Evolutionary conservation across 2,113 vertebrate genomes (phyloP).

Genomic region (Erythrolamprus reginae): DNA sequence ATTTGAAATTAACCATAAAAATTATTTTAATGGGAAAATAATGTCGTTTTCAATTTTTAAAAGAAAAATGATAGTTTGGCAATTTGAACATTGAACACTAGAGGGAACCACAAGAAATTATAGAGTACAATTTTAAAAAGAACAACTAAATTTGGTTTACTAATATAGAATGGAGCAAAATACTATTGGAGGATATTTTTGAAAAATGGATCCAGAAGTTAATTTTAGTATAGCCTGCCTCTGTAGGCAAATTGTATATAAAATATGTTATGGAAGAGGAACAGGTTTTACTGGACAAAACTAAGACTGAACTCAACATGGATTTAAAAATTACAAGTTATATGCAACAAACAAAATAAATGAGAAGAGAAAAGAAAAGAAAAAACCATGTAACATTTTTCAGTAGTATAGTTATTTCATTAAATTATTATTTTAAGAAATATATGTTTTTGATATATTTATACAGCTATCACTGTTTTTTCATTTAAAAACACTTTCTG

Average conservation of each 20-base stretch:
- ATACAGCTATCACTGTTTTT: background rate
- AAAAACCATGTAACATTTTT: background rate
- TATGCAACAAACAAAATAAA: background rate
- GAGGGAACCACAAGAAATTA: background rate
- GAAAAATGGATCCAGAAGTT: background rate
- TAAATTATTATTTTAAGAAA: background rate
- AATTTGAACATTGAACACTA: background rate
- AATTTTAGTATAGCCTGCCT: background rate
- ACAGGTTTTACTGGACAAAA: background rate
- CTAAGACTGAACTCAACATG: background rate
- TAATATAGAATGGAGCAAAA: background rate
- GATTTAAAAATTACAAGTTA: background rate
- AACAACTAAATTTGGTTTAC: background rate
- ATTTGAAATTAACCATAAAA: background rate
- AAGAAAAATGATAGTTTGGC: background rate
- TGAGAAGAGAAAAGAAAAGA: background rate
- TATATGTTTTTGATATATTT: background rate
- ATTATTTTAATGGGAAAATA: background rate
- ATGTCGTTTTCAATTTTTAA: background rate
- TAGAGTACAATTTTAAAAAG: background rate
- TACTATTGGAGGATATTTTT: background rate
- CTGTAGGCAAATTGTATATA: background rate
- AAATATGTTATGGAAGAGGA: background rate
- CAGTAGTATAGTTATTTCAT: background rate
- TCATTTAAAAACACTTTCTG: background rate